Evolutionary conservation across 53 echinoderm and acorn worm species (phyloP), one percentile per base, ranked within the genome.

Genomic region (Hippasteria phrygiana): DNA sequence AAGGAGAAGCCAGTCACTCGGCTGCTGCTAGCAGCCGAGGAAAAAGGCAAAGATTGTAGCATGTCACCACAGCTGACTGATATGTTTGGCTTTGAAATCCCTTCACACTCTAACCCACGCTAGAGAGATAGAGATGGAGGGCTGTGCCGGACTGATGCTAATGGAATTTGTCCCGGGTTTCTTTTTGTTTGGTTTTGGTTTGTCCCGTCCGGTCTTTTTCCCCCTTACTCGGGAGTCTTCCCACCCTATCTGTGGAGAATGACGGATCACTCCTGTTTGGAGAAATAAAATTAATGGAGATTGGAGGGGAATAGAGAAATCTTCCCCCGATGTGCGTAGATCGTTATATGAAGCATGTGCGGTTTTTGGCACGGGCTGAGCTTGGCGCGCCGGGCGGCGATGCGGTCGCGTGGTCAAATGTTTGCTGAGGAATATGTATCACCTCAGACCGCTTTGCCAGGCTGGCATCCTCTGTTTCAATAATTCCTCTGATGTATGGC

Each of bases 61-160:
- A 65, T 65, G 65, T 81, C 81, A 81, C 41, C 40, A 63, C 81
- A 81, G 81, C 63, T 81, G 81, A 81, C 81, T 65, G 81, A 81
- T 81, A 81, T 81, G 81, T 81, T 81, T 81, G 81, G 81, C 63
- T 81, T 81, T 43, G 65, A 81, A 81, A 81, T 81, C 81, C 81
- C 34, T 81, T 81, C 81, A 63, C 81, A 64, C 81, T 81, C 55
- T 40, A 81, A 59, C n/a, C 59, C 72, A 37, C 10, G 80, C 34
- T 59, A 40, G 51, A 39, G 29, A 81, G 65, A 65, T 64, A 59
- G 43, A 62, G 56, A 17, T 24, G 29, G 63, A 33, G 26, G 27
- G 45, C 62, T 27, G 59, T 59, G 7, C 7, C 22, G 0, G 17
- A 24, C 59, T 24, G 26, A 59, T 24, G 59, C 59, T 59, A 59